Evolutionary conservation across 2,797 vertebrate genomes (phyloP).

Genomic region (Lepus oiostolus): DNA sequence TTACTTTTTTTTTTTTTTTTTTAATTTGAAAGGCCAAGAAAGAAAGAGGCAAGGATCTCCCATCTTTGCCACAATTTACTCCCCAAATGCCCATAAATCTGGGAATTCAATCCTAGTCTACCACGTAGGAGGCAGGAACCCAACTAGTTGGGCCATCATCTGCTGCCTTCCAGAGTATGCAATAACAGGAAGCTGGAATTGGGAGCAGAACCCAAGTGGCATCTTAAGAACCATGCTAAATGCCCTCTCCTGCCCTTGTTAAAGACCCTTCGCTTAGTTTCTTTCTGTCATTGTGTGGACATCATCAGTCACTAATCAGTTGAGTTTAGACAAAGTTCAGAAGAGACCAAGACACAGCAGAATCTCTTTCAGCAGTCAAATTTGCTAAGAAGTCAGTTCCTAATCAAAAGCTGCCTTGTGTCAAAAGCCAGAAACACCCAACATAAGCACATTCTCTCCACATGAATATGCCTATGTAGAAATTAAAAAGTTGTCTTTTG

Average conservation of each 20-base stretch:
- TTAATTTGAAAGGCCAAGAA: no score
- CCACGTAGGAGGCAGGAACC: no score
- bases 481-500: background rate
- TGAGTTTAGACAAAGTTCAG: background rate
- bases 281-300: background rate
- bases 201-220: no score
- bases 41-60: no score
- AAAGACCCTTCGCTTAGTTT: background rate
- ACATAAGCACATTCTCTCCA: background rate
- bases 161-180: no score
- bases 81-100: no score
- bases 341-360: background rate
- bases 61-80: no score
- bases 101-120: no score
- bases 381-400: background rate
- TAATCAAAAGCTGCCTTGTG: slow-evolving; percentile 43
- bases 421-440: background rate
- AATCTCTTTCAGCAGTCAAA: slow-evolving; percentile 26
- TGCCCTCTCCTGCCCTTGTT: background rate
- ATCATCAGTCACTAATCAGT: background rate
- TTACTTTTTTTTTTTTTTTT: background rate
- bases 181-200: no score
- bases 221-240: background rate
- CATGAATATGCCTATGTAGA: background rate
- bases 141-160: no score